Evolutionary conservation across 37 sponge, comb jelly and placozoan genomes (phyloP).

Genomic region (Dysidea cf. avara): DNA sequence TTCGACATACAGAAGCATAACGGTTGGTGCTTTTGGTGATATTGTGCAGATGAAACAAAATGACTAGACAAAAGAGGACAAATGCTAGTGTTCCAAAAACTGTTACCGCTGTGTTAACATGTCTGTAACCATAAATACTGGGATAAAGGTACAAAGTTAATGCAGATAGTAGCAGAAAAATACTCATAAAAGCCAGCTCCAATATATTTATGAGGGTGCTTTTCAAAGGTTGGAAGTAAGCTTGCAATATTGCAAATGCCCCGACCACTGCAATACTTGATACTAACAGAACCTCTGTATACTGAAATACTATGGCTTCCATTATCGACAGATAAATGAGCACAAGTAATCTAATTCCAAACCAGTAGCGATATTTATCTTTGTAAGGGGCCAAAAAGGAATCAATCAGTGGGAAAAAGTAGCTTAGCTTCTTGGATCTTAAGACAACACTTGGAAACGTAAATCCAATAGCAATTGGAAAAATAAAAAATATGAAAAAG

Average conservation of each 20-base stretch:
- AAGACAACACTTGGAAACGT: constrained; percentile 5
- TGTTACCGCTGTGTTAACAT: neutral
- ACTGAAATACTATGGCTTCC: constrained; percentile 1
- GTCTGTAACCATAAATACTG: neutral
- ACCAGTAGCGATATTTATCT: constrained; percentile 41
- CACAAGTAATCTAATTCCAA: constrained; percentile 18
- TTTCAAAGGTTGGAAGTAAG: constrained; percentile 15
- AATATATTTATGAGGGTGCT: constrained; percentile 1
- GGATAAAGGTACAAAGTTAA: neutral
- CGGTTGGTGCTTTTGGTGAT: no score
- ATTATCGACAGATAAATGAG: neutral
- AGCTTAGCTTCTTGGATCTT: constrained; percentile 1
- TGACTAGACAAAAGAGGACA: no score
- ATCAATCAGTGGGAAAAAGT: constrained; percentile 33
- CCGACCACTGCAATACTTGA: no score
- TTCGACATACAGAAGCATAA: no score
- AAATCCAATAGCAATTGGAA: neutral
- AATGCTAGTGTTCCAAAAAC: no score
- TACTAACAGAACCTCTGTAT: neutral
- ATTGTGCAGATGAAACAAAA: no score
- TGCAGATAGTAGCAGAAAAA: neutral
- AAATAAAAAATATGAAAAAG: constrained; percentile 1
- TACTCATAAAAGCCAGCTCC: constrained; percentile 9
- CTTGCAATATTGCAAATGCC: constrained; percentile 1
- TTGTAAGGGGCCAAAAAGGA: constrained; percentile 37